phyloP scores from a whole-genome alignment of 2,888 invertebrate species.

The Leptura quadrifasciata region DNA sequence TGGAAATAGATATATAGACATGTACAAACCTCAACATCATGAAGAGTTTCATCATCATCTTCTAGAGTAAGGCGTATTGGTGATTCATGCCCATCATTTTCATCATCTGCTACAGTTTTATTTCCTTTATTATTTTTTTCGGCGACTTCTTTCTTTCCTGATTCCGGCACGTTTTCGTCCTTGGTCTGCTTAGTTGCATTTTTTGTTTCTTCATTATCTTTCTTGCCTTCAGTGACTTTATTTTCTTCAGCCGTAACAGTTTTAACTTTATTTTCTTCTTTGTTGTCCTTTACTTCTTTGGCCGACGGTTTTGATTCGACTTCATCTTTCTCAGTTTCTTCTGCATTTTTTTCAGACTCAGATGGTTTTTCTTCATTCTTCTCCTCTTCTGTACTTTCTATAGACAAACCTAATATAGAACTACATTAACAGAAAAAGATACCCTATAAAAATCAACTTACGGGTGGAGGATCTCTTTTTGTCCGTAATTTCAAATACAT shows the following conservation, averaged over 20 bases:
- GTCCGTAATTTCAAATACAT: conserved; percentile 76
- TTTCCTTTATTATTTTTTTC: conserved; percentile 29
- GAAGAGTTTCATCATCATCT: conserved; percentile 68
- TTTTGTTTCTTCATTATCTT: conserved; percentile 58
- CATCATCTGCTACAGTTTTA: conserved; percentile 53
- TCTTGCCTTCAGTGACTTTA: conserved; percentile 19
- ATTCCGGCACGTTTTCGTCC: conserved; percentile 50
- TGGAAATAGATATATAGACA: conserved; percentile 45
- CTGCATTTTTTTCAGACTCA: conserved; percentile 29
- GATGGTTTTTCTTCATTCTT: conserved; percentile 69
- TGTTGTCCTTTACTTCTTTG: conserved; percentile 35
- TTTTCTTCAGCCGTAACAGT: conserved; percentile 51
- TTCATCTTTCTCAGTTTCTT: conserved; percentile 29
- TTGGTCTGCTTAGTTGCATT: neutral
- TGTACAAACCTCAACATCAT: conserved; percentile 65
- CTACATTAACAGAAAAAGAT: conserved; percentile 2
- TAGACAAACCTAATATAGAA: conserved; percentile 42
- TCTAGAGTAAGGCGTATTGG: conserved; percentile 67
- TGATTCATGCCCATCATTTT: conserved; percentile 59
- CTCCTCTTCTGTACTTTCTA: conserved; percentile 52
- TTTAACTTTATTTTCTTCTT: conserved; percentile 11
- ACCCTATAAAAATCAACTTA: conserved; percentile 43
- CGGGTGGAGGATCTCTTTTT: conserved; percentile 60
- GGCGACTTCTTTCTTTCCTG: conserved; percentile 57
- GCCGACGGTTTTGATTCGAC: conserved; percentile 23